Evolutionary conservation across 2,888 invertebrate genomes (phyloP).

Genomic region (Drepana falcataria): DNA sequence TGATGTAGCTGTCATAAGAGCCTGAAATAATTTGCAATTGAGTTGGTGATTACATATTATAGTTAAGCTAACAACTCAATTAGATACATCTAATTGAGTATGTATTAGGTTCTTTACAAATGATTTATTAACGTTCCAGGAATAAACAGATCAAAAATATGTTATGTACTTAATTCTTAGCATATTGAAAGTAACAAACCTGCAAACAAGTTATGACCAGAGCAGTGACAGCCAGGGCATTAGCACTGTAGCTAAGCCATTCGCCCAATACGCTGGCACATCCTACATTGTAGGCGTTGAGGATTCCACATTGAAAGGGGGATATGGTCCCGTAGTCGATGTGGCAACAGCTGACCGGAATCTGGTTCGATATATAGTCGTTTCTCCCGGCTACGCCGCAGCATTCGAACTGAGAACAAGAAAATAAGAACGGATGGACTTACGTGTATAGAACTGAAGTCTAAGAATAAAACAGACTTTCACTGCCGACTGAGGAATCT

Average conservation of each 20-base stretch:
- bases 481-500: too few relatives aligned
- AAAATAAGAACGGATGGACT: too few relatives aligned
- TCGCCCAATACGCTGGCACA: slow-evolving; percentile 76
- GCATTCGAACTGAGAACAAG: slow-evolving; percentile 78
- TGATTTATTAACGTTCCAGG: too few relatives aligned
- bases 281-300: slow-evolving; percentile 53
- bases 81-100: too few relatives aligned
- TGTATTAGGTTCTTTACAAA: too few relatives aligned
- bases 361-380: slow-evolving; percentile 71
- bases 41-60: not conserved
- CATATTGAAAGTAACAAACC: slow-evolving; percentile 26
- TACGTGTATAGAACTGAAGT: too few relatives aligned
- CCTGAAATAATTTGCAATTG: slow-evolving; percentile 27
- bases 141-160: too few relatives aligned
- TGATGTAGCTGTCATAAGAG: slow-evolving; percentile 37
- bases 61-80: too few relatives aligned
- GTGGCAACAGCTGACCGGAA: slow-evolving; percentile 82
- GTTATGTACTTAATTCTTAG: too few relatives aligned
- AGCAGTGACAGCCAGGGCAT: slow-evolving; percentile 43
- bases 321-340: slow-evolving; percentile 66
- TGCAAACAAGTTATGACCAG: slow-evolving; percentile 48
- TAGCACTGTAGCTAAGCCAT: slow-evolving; percentile 56
- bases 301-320: slow-evolving; percentile 53
- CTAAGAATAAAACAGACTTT: too few relatives aligned
- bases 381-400: slow-evolving; percentile 78